These are phyloP conservation scores for Stegastes partitus DNA, from an alignment of 2,113 vertebrate species.

Conservation along the genomic window DNA sequence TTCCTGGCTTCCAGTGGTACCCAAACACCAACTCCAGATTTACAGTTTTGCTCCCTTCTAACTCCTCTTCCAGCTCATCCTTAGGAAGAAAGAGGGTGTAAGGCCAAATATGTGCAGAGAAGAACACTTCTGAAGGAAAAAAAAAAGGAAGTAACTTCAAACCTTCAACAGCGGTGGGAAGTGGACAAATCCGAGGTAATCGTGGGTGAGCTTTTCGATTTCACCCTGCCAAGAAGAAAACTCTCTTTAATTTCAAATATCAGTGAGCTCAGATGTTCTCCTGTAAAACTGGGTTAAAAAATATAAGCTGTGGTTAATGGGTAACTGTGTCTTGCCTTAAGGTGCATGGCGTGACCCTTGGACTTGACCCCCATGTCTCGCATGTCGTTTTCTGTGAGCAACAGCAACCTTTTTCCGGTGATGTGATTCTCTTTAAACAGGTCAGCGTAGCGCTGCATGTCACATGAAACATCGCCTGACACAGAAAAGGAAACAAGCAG, in stretches of 20 bases:
- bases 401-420: conserved; percentile 92
- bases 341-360: conserved; percentile 96
- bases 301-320: background rate
- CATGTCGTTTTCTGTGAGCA: conserved; percentile 93
- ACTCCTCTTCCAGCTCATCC: conserved; percentile 89
- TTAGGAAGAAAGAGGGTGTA: conserved; percentile 50
- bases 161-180: conserved; percentile 96
- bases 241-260: conserved; percentile 6
- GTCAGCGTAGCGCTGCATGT: conserved; percentile 91
- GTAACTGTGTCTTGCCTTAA: conserved; percentile 88
- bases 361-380: conserved; percentile 96
- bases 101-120: conserved; percentile 1
- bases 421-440: conserved; percentile 97
- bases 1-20: conserved; percentile 96
- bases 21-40: conserved; percentile 97
- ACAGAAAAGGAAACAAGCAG: conserved; percentile 1
- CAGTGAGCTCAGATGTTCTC: background rate
- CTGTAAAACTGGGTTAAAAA: background rate
- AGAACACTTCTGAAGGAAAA: background rate
- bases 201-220: conserved; percentile 94
- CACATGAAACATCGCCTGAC: conserved; percentile 86
- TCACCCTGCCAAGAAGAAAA: conserved; percentile 86
- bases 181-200: conserved; percentile 95
- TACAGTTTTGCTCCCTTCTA: conserved; percentile 89
- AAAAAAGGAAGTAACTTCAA: conserved; percentile 13